These are phyloP conservation scores for Eutrigla gurnardus DNA, from an alignment of 2,797 vertebrate genomes.

Conservation along the genomic window DNA sequence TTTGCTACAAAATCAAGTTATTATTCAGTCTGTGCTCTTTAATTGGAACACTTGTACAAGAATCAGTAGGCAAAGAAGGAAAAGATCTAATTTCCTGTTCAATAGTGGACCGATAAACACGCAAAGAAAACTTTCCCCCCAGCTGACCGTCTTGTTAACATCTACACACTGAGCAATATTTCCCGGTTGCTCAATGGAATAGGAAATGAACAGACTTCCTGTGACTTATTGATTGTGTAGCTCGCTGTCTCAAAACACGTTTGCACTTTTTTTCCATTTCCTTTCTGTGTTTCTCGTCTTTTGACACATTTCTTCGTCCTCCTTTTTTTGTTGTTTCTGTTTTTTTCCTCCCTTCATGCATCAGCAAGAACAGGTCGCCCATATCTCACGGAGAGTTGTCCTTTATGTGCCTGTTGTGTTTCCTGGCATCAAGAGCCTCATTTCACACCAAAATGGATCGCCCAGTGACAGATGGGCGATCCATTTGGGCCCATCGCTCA, in stretches of 20 bases:
- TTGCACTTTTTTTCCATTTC: conserved; percentile 36
- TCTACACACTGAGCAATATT: conserved; percentile 52
- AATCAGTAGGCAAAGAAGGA: background rate
- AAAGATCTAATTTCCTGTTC: conserved; percentile 30
- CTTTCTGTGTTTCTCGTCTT: conserved; percentile 11
- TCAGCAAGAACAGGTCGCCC: conserved; percentile 5
- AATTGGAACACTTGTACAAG: background rate
- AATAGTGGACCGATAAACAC: conserved; percentile 7
- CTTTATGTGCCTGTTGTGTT: conserved; percentile 1
- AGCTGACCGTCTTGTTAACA: conserved; percentile 57
- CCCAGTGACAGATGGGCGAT: conserved; percentile 29
- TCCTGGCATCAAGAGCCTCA: conserved; percentile 21
- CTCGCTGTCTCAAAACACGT: conserved; percentile 41
- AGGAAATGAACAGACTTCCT: conserved; percentile 58
- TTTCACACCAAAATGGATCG: conserved; percentile 28
- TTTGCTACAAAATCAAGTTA: background rate
- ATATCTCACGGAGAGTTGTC: conserved; percentile 9
- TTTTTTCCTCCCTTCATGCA: background rate
- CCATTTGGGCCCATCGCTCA: conserved; percentile 41
- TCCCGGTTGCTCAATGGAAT: conserved; percentile 37
- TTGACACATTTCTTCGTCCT: conserved; percentile 6
- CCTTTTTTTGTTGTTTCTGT: background rate
- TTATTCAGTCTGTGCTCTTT: background rate
- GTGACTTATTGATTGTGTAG: conserved; percentile 63
- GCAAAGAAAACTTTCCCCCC: conserved; percentile 1